Evolutionary conservation across 2,888 invertebrate species (phyloP), one percentile per base, ranked within the genome.

Genomic region (Epistrophe grossulariae): DNA sequence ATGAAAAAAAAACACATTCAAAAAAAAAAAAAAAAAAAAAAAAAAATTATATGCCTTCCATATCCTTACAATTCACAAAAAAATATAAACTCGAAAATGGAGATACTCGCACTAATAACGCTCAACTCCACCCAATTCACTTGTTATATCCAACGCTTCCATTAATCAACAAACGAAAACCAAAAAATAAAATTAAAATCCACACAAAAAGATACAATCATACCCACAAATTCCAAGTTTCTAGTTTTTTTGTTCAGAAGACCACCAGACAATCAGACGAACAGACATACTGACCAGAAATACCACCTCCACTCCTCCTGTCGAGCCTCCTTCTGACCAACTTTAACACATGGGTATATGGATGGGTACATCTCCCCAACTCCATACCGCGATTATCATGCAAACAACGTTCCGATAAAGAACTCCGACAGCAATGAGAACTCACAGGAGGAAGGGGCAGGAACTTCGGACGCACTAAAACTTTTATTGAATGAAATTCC

Each of bases 401-500:
- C 85, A 78, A 82, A 74, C 78, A 85, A 68, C 82, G 85, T 85
- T 68, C 82, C 85, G 82, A 85, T 85, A 82, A 78, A 74, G 77
- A 80, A 77, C 80, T 76, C 68, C 24, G 24, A 24, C 24, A 24
- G 24, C 24, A 1, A 24, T 1, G 24, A 24, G 24, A 24, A 24
- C 24, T 31, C 6, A 73, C 77, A 85, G 40, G 68, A 43, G n/a
- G 15, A 43, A 35, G 13, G 3, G 3, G 10, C 38, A 4, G 35
- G 60, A 43, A 62, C 59, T 70, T 55, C 4, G 55, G 57, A 52
- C 38, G 45, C 68, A 60, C 73, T 62, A 76, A 81, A 85, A 85
- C 55, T 85, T 82, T 85, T 85, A 71, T 73, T 85, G 85, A 85
- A 85, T 85, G 85, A 85, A 85, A 85, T 85, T 85, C 82, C 85